Percentiles rank a stretch among this genome's conserved stretches.
Evolutionary conservation across 2,113 vertebrate species (phyloP).

Genomic region (Triplophysa dalaica): DNA sequence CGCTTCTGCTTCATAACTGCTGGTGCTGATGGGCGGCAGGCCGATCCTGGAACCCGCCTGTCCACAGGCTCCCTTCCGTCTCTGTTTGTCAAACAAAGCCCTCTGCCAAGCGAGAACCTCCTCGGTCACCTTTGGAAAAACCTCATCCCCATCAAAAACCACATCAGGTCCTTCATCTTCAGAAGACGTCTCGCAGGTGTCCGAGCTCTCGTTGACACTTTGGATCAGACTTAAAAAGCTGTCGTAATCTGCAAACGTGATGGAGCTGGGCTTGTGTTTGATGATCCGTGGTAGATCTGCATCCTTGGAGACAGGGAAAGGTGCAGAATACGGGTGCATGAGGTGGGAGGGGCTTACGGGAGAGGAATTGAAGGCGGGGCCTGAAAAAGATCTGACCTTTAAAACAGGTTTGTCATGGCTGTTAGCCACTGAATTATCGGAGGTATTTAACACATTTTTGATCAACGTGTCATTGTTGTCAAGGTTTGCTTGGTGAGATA

Average conservation of each 20-base stretch:
- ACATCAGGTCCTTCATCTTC: slow-evolving; percentile 64
- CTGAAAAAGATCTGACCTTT: slow-evolving; percentile 27
- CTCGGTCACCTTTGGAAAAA: slow-evolving; percentile 69
- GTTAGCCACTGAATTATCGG: background rate
- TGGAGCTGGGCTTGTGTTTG: slow-evolving; percentile 74
- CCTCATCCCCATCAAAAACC: slow-evolving; percentile 52
- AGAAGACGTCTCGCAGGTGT: slow-evolving; percentile 65
- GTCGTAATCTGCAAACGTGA: slow-evolving; percentile 73
- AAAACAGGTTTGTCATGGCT: slow-evolving; percentile 4
- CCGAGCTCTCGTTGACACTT: slow-evolving; percentile 61
- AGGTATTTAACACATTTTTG: background rate
- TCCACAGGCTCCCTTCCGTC: slow-evolving; percentile 50
- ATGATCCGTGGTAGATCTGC: slow-evolving; percentile 68
- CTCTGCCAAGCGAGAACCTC: slow-evolving; percentile 53
- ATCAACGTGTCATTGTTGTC: background rate
- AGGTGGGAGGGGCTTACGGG: slow-evolving; percentile 18
- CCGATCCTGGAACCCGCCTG: background rate
- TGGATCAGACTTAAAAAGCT: slow-evolving; percentile 12
- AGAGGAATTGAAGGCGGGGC: background rate
- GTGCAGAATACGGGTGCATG: background rate
- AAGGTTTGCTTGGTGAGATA: background rate
- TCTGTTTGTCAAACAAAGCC: slow-evolving; percentile 56
- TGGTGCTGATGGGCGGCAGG: slow-evolving; percentile 43
- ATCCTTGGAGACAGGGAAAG: background rate
- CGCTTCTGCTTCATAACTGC: slow-evolving; percentile 60